Conservation (phyloP, 2,888 invertebrate genomes). For the Argynnis bischoffii region DNA sequence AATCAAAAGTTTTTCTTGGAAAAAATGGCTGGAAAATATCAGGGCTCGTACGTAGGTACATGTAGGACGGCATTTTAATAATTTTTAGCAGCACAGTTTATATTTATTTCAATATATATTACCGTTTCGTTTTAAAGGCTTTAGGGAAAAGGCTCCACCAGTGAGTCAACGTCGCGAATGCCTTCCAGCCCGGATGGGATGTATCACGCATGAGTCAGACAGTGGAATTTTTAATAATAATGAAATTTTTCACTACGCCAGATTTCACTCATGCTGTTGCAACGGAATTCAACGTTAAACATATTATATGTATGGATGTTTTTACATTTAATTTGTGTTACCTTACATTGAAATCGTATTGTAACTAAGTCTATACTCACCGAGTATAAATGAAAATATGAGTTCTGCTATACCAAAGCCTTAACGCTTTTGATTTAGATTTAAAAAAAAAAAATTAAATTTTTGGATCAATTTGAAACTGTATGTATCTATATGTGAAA, state of each 20-base stretch:
- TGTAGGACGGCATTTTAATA: neutral
- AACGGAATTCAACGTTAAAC: neutral
- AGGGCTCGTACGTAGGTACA: too few relatives aligned
- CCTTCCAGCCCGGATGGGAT: constrained; percentile 21
- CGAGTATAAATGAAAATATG: too few relatives aligned
- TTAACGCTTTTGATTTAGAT: too few relatives aligned
- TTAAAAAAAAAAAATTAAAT: too few relatives aligned
- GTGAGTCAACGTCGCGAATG: constrained; percentile 34
- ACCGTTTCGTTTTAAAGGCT: constrained; percentile 26
- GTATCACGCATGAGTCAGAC: constrained; percentile 24
- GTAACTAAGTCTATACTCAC: too few relatives aligned
- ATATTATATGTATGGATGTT: neutral
- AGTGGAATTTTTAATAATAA: constrained; percentile 18
- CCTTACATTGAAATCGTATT: too few relatives aligned
- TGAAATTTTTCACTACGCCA: neutral
- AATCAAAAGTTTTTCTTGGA: too few relatives aligned
- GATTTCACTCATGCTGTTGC: neutral
- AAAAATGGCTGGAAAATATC: too few relatives aligned
- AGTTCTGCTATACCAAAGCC: too few relatives aligned
- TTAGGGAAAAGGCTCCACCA: constrained; percentile 25
- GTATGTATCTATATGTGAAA: too few relatives aligned
- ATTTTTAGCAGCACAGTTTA: neutral
- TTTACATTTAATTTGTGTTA: neutral
- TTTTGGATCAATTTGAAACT: too few relatives aligned
- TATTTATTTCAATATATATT: neutral